A percentile compares a stretch with the other conserved stretches of the same genome.
phyloP scores from a whole-genome alignment of 2,797 vertebrate species.

The Linurgus olivaceus region DNA sequence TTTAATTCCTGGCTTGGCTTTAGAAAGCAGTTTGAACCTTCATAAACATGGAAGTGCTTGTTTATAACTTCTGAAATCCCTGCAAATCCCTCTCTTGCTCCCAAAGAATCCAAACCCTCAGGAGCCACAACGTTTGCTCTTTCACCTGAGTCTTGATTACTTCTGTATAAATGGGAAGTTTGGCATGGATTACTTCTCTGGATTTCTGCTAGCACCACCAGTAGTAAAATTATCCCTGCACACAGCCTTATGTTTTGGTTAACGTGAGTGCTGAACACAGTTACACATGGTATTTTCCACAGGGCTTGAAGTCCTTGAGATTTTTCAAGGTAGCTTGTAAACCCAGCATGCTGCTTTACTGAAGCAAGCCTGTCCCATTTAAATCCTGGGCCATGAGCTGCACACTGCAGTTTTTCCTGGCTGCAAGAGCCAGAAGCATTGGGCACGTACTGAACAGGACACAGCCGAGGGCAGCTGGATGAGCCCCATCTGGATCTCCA shows the following conservation, averaged over 20 bases:
- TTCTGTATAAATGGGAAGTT: neutral
- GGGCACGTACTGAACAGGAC: neutral
- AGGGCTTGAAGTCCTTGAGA: neutral
- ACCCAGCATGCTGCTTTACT: neutral
- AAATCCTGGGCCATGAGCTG: neutral
- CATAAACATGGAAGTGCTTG: neutral
- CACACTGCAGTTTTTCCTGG: neutral
- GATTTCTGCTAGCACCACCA: neutral
- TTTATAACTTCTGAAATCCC: neutral
- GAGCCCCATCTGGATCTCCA: constrained; percentile 38
- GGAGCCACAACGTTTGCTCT: neutral
- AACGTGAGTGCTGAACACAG: neutral
- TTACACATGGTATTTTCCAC: fast-evolving
- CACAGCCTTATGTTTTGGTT: neutral
- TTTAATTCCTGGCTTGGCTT: neutral
- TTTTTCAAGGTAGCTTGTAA: neutral
- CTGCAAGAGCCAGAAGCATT: neutral
- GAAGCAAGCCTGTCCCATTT: neutral
- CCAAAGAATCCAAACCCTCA: neutral
- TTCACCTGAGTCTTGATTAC: neutral
- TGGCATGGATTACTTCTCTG: neutral
- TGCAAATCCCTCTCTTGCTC: neutral
- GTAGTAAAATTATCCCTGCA: neutral
- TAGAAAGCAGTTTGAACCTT: neutral
- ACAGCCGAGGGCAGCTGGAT: neutral